Percentiles rank a stretch among this genome's conserved stretches.
Conservation (phyloP, 2,113 vertebrate species). For the Cricetomys ansorgei region DNA sequence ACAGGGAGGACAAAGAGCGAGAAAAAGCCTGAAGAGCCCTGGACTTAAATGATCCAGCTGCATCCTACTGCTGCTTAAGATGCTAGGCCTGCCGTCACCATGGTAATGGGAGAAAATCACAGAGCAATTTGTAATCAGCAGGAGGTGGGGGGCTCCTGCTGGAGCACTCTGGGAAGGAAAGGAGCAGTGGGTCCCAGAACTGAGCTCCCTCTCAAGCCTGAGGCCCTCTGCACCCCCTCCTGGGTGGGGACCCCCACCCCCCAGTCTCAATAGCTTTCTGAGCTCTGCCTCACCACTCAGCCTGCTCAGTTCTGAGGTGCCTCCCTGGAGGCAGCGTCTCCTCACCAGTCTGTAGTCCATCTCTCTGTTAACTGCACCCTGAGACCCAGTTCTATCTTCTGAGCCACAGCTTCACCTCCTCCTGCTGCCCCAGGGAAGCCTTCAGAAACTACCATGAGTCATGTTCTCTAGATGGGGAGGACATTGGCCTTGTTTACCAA, state of each 20-base stretch:
- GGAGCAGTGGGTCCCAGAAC: not conserved
- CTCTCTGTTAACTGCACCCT: not conserved
- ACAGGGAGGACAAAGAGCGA: not conserved
- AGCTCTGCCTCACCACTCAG: accelerated
- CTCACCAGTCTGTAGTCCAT: not conserved
- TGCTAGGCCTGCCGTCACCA: constrained; percentile 38
- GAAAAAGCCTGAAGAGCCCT: not conserved
- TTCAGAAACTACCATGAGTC: not conserved
- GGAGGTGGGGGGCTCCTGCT: not conserved
- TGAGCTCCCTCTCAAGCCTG: not conserved
- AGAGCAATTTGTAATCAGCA: constrained; percentile 62
- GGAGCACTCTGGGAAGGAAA: constrained; percentile 33
- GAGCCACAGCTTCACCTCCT: not conserved
- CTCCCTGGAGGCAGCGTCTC: not conserved
- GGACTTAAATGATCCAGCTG: constrained; percentile 44
- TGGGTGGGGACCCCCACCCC: not conserved
- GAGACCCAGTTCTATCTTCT: not conserved
- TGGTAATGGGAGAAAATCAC: constrained; percentile 58
- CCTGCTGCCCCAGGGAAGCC: not conserved
- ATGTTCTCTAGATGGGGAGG: not conserved
- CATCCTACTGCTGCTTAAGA: constrained; percentile 49
- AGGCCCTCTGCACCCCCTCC: not conserved
- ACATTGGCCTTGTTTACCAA: not conserved
- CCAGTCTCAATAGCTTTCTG: not conserved
- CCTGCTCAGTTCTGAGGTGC: not conserved